Conservation (phyloP, 2,888 invertebrate species). For the Xestoiulus laeticollis region DNA sequence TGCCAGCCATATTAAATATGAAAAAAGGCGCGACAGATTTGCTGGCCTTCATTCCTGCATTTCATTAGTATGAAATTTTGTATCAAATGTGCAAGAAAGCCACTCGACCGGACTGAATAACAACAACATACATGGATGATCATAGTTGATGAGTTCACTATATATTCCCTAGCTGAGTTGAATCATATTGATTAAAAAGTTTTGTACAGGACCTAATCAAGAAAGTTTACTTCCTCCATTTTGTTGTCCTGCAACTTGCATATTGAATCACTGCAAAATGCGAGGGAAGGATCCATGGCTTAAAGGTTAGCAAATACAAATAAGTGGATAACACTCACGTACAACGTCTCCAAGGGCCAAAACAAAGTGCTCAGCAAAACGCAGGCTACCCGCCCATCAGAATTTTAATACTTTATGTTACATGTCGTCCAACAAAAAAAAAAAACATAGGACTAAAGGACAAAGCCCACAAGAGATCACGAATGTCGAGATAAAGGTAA, state of each 20-base stretch:
- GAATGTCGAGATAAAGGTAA: background rate
- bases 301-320: slow-evolving; percentile 16
- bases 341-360: background rate
- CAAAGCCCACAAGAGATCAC: background rate
- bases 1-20: background rate
- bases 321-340: slow-evolving; percentile 34
- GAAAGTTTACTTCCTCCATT: background rate
- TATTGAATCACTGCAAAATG: background rate
- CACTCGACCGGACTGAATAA: background rate
- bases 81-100: background rate
- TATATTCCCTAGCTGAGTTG: background rate
- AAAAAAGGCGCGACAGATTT: background rate
- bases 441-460: background rate
- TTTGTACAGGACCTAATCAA: background rate
- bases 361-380: slow-evolving; percentile 29
- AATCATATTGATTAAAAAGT: background rate
- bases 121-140: background rate
- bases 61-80: background rate
- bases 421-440: no score
- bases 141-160: background rate
- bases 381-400: background rate
- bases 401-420: slow-evolving; percentile 23
- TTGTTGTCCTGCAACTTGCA: background rate
- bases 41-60: background rate
- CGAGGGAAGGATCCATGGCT: background rate